Base-by-base conservation (phyloP, 1,140 invertebrate species). In the Drosophila pseudoobscura region DNA sequence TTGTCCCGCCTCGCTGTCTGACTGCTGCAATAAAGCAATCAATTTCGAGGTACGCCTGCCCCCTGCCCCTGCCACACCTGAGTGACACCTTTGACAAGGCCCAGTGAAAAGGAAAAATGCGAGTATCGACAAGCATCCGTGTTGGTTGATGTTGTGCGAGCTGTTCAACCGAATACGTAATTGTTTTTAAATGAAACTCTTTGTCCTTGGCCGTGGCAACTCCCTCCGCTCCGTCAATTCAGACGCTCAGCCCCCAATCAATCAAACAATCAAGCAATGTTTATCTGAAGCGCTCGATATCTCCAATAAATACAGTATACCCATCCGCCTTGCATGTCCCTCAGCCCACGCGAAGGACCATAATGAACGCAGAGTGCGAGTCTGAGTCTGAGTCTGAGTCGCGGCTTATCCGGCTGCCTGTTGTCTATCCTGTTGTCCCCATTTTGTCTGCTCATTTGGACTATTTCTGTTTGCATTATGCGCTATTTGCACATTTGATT, bases 111-210 rank as follows among this genome's bases (percentile, higher is more conserved):
- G n/a, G 17, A 43, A n/a, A 64, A 59, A 71, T 54, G 58, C 45
- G 59, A 76, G 77, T 53, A 66, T 82, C 50, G 35, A 57, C 46
- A 54, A 31, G 24, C 56, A 52, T 47, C 22, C 15, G 3, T 39
- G 20, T 6, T 55, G 22, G 9, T 43, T 41, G 26, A 31, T 43
- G 26, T 31, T 29, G 46, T 47, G n/a, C 47, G 75, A 71, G 73
- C 56, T 61, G 57, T 65, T 78, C 65, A 61, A 78, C 60, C 64
- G 58, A 66, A 61, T 51, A 61, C 57, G 70, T 83, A 87, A 88
- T 87, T 87, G 83, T 82, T 78, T 88, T 87, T 75, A 75, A 88
- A 75, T 72, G 82, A 60, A 87, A 82, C 70, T 75, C 83, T 68
- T 62, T 71, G 46, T 53, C 75, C 62, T 65, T 76, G 78, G 63